Base-by-base conservation (phyloP, 1,140 invertebrate genomes). In the Branchinecta lynchi region DNA sequence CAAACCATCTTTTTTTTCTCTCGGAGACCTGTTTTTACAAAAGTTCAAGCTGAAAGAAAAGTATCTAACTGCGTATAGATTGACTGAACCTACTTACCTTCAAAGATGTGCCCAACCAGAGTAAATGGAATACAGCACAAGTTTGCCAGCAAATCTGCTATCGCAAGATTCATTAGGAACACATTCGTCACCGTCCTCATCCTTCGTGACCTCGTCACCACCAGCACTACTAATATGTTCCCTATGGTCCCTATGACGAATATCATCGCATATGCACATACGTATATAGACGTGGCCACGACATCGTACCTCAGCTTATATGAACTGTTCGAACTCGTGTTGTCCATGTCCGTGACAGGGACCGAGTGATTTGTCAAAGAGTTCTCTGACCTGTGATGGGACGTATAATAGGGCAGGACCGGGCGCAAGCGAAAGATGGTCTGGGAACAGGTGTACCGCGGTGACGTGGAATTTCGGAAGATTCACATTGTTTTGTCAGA, bases 91-190 rank as follows among this genome's bases (percentile, higher is more conserved):
- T 32, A 5, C 75, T 75, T 75, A 78, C 77, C 75, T 70, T 75
- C 74, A 68, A 75, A 77, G 7, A 78, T 72, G 66, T 77, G 76
- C 8, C 73, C 73, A 21, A 77, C 72, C 0, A 85, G 74, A 0
- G 83, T 84, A 0, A 81, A 77, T 7, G 83, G 83, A 43, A 85
- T 74, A 75, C 84, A 85, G 67, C 84, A 77, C 8, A 85, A 71
- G 12, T 84, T 76, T 8, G 82, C 80, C n/a, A 82, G 74, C 12
- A 81, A 71, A 72, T 82, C 81, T 17, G 81, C 80, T 2, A 81
- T 68, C 2, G 80, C 80, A 66, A 81, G 71, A 72, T 81, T 81
- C 51, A 75, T 77, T 43, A 81, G 75, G 70, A 81, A 79, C 44
- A 75, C 73, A 72, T 81, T 80, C 71, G 79, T 79, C 7, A 80